These are phyloP conservation scores for Agriopis leucophaearia DNA, from an alignment of 2,888 invertebrate genomes.

Conservation along the genomic window DNA sequence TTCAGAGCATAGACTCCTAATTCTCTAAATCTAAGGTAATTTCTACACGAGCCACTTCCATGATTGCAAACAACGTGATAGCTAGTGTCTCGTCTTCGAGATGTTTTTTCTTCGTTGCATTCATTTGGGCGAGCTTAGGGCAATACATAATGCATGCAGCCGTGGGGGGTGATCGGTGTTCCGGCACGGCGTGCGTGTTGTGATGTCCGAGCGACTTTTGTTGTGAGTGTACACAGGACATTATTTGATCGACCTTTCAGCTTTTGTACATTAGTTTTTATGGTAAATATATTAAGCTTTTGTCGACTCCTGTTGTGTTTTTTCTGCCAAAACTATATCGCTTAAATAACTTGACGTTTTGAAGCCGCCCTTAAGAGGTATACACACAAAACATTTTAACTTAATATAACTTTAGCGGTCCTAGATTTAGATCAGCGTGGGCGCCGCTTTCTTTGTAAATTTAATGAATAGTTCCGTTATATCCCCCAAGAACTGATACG, in stretches of 20 bases:
- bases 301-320: background rate
- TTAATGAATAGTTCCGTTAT: no score
- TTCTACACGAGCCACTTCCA: constrained; percentile 49
- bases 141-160: constrained; percentile 83
- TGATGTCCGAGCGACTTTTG: constrained; percentile 33
- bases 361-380: no score
- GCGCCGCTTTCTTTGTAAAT: no score
- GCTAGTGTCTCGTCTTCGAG: constrained; percentile 49
- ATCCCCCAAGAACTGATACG: no score
- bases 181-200: constrained; percentile 59
- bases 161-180: constrained; percentile 79
- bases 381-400: no score
- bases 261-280: constrained; percentile 11
- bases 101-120: constrained; percentile 80
- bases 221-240: constrained; percentile 37
- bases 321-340: background rate
- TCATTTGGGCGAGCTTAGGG: constrained; percentile 80
- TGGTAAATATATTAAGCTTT: background rate
- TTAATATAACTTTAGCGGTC: no score
- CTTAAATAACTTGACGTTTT: no score
- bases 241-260: constrained; percentile 30
- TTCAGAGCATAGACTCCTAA: no score
- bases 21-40: no score
- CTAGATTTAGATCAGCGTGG: no score
- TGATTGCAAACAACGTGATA: constrained; percentile 24